These are phyloP conservation scores for Myoxocephalus aenaeus DNA, from an alignment of 2,797 vertebrate genomes.

Conservation along the genomic window DNA sequence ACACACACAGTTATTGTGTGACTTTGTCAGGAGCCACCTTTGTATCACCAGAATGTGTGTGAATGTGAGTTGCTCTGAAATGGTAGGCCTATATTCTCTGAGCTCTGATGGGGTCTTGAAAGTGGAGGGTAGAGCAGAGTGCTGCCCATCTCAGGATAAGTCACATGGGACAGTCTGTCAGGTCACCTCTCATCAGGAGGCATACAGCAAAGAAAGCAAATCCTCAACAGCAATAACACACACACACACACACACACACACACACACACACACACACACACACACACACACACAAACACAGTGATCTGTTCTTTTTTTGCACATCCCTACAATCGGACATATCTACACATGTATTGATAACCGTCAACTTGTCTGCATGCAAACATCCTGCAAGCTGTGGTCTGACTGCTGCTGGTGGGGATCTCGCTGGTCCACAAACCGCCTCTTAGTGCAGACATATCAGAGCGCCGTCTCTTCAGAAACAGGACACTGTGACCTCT, in stretches of 20 bases:
- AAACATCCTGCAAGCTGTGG: constrained; percentile 18
- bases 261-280: background rate
- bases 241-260: background rate
- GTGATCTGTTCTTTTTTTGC: background rate
- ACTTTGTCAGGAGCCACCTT: constrained; percentile 49
- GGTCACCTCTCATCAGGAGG: constrained; percentile 77
- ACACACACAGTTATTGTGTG: constrained; percentile 55
- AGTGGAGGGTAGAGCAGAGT: background rate
- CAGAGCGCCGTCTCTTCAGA: constrained; percentile 52
- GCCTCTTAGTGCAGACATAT: constrained; percentile 52
- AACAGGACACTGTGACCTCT: constrained; percentile 60
- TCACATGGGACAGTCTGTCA: constrained; percentile 81
- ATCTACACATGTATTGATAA: constrained; percentile 30
- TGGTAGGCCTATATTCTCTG: constrained; percentile 40
- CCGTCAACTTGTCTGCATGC: constrained; percentile 18
- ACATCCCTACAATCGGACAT: constrained; percentile 11
- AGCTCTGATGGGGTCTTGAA: constrained; percentile 59
- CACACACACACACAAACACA: background rate
- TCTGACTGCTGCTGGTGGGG: constrained; percentile 23
- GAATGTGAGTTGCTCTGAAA: constrained; percentile 54
- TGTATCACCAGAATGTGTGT: constrained; percentile 50
- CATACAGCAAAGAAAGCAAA: constrained; percentile 62
- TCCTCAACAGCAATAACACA: constrained; percentile 39
- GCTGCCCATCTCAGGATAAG: constrained; percentile 58
- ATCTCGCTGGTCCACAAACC: constrained; percentile 34